These are phyloP conservation scores for Empidonax traillii DNA, from an alignment of 2,113 vertebrate species.

Conservation along the genomic window DNA sequence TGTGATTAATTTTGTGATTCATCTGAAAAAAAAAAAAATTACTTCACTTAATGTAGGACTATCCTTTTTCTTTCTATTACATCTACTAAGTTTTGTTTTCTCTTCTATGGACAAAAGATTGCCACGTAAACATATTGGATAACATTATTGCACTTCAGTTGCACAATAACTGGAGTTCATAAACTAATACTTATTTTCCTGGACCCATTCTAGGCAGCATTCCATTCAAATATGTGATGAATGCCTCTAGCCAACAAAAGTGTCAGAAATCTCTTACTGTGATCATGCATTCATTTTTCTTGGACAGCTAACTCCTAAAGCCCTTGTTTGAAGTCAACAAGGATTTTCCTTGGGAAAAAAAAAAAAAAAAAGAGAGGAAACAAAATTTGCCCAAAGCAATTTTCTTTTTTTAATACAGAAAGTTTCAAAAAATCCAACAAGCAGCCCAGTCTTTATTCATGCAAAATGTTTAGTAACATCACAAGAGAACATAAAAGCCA, in stretches of 20 bases:
- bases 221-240: not conserved
- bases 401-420: not conserved
- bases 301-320: not conserved
- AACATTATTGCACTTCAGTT: not conserved
- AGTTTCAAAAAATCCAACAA: not conserved
- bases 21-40: not conserved
- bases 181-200: not conserved
- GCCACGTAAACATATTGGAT: not conserved
- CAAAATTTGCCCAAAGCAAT: not conserved
- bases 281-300: not conserved
- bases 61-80: not conserved
- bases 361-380: not conserved
- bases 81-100: not conserved
- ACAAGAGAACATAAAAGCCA: conserved; percentile 7
- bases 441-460: not conserved
- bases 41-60: not conserved
- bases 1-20: not conserved
- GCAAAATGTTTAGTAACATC: not conserved
- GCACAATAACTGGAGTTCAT: not conserved
- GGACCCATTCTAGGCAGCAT: not conserved
- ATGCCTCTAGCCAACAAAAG: not conserved
- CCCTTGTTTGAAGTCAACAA: conserved; percentile 1
- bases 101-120: not conserved
- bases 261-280: conserved; percentile 15
- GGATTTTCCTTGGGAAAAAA: not conserved